Evolutionary conservation across 1,140 invertebrate genomes (phyloP).

Genomic region (Sesamia nonagrioides): DNA sequence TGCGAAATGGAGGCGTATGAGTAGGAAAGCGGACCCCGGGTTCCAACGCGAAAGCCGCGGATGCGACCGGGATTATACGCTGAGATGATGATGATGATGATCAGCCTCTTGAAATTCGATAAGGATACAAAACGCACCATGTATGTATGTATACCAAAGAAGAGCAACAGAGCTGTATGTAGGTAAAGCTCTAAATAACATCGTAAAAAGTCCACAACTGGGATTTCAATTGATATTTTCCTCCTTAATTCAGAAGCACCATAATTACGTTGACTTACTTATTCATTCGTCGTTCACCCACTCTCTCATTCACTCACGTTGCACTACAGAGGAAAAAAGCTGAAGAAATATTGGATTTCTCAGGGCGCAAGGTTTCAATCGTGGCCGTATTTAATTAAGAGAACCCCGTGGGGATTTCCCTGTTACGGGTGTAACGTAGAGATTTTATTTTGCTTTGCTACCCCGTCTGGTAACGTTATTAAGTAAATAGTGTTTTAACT

Average conservation of each 20-base stretch:
- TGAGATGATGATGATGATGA: too few species aligned
- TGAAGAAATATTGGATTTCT: slow-evolving; percentile 71
- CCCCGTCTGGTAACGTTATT: slow-evolving; percentile 29
- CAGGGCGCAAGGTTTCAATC: slow-evolving; percentile 73
- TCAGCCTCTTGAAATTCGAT: too few species aligned
- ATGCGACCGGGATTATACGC: too few species aligned
- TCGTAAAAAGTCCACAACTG: background rate
- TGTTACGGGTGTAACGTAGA: slow-evolving; percentile 46
- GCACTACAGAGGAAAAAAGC: slow-evolving; percentile 55
- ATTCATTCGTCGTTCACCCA: slow-evolving; percentile 48
- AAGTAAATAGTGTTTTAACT: slow-evolving; percentile 41
- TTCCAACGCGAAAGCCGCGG: too few species aligned
- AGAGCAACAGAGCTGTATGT: too few species aligned
- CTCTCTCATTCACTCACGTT: slow-evolving; percentile 18
- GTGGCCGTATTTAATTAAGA: slow-evolving; percentile 75
- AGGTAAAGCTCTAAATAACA: too few species aligned
- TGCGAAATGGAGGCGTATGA: too few species aligned
- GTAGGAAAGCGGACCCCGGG: too few species aligned
- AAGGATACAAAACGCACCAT: too few species aligned
- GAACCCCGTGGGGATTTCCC: slow-evolving; percentile 61
- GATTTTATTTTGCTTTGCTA: slow-evolving; percentile 48
- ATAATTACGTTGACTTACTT: slow-evolving; percentile 27
- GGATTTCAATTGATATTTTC: background rate
- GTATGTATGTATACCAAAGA: too few species aligned
- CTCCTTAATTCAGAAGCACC: background rate